These are phyloP conservation scores for Stratiolaelaps scimitus DNA, from an alignment of 1,140 invertebrate species.

Conservation along the genomic window DNA sequence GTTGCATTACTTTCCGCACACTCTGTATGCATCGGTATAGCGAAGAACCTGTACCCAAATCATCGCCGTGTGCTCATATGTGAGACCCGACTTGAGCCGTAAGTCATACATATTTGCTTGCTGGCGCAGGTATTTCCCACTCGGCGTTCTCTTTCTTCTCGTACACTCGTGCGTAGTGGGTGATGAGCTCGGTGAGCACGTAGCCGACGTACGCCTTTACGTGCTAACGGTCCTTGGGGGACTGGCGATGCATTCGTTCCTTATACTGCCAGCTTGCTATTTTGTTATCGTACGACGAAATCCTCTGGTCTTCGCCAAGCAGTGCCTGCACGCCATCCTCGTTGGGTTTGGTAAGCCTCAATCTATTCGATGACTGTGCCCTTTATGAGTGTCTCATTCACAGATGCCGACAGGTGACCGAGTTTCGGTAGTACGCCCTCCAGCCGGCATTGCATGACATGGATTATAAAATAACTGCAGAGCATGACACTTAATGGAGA, in stretches of 20 bases:
- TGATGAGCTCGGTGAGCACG: conserved; percentile 8
- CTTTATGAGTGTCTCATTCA: too few species aligned
- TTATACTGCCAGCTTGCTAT: not conserved
- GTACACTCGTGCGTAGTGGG: not conserved
- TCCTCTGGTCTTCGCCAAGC: not conserved
- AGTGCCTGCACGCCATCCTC: not conserved
- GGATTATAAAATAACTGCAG: too few species aligned
- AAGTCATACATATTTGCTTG: too few species aligned
- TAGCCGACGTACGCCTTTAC: conserved; percentile 6
- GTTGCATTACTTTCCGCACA: too few species aligned
- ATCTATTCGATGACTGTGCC: not conserved
- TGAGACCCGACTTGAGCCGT: too few species aligned
- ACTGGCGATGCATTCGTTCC: not conserved
- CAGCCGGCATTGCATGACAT: too few species aligned
- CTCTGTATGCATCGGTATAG: too few species aligned
- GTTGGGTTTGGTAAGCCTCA: not conserved
- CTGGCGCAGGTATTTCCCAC: not conserved
- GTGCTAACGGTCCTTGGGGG: conserved; percentile 9
- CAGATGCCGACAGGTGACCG: too few species aligned
- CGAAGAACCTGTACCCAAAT: too few species aligned
- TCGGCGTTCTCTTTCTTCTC: not conserved
- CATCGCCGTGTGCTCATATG: too few species aligned
- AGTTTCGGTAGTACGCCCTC: too few species aligned
- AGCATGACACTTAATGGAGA: too few species aligned
- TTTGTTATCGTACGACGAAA: not conserved